These are phyloP conservation scores for Semotilus atromaculatus DNA, from an alignment of 2,797 vertebrate genomes.

Conservation along the genomic window DNA sequence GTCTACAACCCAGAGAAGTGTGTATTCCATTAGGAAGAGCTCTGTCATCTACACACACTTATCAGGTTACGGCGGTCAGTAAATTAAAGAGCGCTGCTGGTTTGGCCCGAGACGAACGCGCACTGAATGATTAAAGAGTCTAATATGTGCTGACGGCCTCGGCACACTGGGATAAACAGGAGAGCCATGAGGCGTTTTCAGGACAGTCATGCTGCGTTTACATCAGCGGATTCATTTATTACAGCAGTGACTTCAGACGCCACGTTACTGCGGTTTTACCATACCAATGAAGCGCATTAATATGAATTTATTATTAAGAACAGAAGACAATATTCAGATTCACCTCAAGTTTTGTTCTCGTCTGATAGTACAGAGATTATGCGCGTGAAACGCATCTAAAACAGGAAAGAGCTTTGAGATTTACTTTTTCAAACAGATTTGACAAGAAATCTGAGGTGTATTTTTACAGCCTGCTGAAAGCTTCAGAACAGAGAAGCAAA, in stretches of 20 bases:
- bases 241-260: neutral
- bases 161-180: constrained; percentile 35
- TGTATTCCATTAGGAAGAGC: constrained; percentile 73
- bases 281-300: neutral
- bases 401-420: too few species aligned
- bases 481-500: too few species aligned
- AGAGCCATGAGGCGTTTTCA: neutral
- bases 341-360: too few species aligned
- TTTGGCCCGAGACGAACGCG: constrained; percentile 35
- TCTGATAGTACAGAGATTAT: too few species aligned
- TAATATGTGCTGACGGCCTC: constrained; percentile 25
- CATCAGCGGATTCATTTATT: neutral
- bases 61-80: constrained; percentile 79
- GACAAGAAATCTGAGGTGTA: too few species aligned
- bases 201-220: neutral
- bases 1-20: constrained; percentile 98
- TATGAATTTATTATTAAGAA: neutral
- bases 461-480: too few species aligned
- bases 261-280: neutral
- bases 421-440: too few species aligned
- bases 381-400: too few species aligned
- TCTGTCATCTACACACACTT: constrained; percentile 81
- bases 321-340: too few species aligned
- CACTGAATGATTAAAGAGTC: constrained; percentile 53
- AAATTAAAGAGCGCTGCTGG: constrained; percentile 78